These are phyloP conservation scores for Cololabis saira DNA, from an alignment of 2,113 vertebrate species.

Conservation along the genomic window DNA sequence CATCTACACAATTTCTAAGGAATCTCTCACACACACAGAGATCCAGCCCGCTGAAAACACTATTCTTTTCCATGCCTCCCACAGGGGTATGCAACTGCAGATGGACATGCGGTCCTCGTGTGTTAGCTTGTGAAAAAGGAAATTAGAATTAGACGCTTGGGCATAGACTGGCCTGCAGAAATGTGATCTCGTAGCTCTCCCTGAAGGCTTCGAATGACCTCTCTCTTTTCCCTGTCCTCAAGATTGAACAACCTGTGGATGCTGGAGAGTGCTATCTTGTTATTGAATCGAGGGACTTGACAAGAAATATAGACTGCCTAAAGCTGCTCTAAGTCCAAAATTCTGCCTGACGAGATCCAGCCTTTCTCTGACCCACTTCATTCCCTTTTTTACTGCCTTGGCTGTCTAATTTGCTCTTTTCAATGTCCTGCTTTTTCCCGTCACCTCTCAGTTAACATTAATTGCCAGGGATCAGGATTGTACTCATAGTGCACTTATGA, in stretches of 20 bases:
- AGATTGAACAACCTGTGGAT: conserved; percentile 53
- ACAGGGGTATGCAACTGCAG: conserved; percentile 32
- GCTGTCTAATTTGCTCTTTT: conserved; percentile 40
- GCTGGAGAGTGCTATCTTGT: conserved; percentile 54
- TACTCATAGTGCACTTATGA: conserved; percentile 39
- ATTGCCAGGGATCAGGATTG: conserved; percentile 54
- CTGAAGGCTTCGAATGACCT: conserved; percentile 23
- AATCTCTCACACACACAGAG: conserved; percentile 25
- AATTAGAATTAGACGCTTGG: conserved; percentile 64
- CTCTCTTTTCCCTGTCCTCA: conserved; percentile 51
- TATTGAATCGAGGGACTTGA: conserved; percentile 66
- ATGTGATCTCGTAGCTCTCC: conserved; percentile 39
- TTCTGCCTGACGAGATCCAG: conserved; percentile 40
- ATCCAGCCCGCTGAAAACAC: conserved; percentile 9
- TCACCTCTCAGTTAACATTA: conserved; percentile 51
- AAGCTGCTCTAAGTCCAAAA: conserved; percentile 53
- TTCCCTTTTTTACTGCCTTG: conserved; percentile 27
- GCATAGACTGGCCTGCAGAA: conserved; percentile 39
- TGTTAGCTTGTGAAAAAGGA: conserved; percentile 45
- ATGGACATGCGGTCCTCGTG: conserved; percentile 42
- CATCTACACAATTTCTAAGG: conserved; percentile 35
- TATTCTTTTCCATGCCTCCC: conserved; percentile 32
- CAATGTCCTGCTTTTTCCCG: conserved; percentile 43
- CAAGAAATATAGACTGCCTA: conserved; percentile 63
- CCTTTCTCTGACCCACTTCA: conserved; percentile 43